A percentile compares a stretch with the other conserved stretches of the same genome.
These are phyloP conservation scores for Sinodicranocentrus sp. DNA, from an alignment of 2,888 invertebrate species.

Conservation along the genomic window DNA sequence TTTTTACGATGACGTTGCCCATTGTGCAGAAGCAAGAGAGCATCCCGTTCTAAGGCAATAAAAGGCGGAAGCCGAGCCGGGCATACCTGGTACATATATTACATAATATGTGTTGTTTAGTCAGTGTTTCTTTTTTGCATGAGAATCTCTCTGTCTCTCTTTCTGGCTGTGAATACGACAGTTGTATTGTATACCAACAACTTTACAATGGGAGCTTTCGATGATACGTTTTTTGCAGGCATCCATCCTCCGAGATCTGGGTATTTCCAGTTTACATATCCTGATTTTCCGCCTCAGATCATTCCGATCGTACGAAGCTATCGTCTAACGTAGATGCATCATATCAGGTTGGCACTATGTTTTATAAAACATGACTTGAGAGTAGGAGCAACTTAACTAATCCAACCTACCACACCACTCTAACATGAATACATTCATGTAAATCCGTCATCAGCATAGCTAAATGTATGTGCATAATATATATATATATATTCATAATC, in stretches of 20 bases:
- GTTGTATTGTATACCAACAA: conserved; percentile 10
- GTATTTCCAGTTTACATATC: conserved; percentile 69
- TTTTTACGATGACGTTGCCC: not conserved
- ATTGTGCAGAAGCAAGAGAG: not conserved
- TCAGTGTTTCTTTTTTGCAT: too few relatives aligned
- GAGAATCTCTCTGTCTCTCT: conserved; percentile 6
- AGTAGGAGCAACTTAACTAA: too few relatives aligned
- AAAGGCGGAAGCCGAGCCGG: conserved; percentile 59
- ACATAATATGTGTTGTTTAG: too few relatives aligned
- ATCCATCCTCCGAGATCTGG: conserved; percentile 45
- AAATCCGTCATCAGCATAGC: too few relatives aligned
- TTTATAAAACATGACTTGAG: too few relatives aligned
- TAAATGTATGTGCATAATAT: too few relatives aligned
- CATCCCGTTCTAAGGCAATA: conserved; percentile 10
- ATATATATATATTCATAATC: too few relatives aligned
- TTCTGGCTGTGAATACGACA: conserved; percentile 5
- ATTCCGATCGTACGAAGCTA: conserved; percentile 55
- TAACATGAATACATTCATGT: too few relatives aligned
- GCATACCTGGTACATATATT: too few relatives aligned
- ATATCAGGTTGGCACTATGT: too few relatives aligned
- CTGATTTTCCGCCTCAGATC: conserved; percentile 69
- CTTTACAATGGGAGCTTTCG: conserved; percentile 26
- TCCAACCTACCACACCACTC: too few relatives aligned
- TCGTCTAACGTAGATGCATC: conserved; percentile 7
- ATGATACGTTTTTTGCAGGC: conserved; percentile 59